Base-by-base conservation (phyloP, 2,888 invertebrate genomes). In the Volucella inflata region DNA sequence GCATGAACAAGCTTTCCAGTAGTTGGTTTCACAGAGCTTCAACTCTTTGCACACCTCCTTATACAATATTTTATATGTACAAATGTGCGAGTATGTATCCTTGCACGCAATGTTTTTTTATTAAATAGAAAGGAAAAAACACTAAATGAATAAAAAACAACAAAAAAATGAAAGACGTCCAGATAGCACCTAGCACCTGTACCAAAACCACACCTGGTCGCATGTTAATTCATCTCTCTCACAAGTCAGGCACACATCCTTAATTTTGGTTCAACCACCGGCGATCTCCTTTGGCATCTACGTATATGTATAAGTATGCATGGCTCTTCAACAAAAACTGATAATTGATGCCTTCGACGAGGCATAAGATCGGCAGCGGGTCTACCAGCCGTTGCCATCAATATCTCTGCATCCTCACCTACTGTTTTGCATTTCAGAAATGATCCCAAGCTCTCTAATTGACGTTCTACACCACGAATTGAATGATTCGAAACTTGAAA, bases 131-230 rank as follows among this genome's bases (percentile, higher is more conserved):
- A 17, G 59, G n/a, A 62, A 62, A 60, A 48, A 14, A 10, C 12
- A 59, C 64, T 74, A 65, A 48, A 44, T 30, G 36, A 51, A 53
- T 53, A 12, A 46, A 11, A 42, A 82, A 48, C 12, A 50, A 10
- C 16, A 46, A 55, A 42, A 55, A 36, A 46, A 51, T 10, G 6
- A 30, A 75, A 70, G 64, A 70, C 74, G 74, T 75, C 70, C 77
- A 82, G 74, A 77, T 82, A 81, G 74, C 77, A 82, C 74, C 82
- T 82, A 81, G 87, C 87, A 87, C 87, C 87, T 87, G 87, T 87
- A 87, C 82, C 87, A 82, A 87, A 87, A 82, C 82, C 87, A 87
- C 87, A 87, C 87, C 87, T 87, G 87, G 87, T 87, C 78, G 87
- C 87, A 87, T 87, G 87, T 87, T 87, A 78, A 82, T 82, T 87